Evolutionary conservation across 37 sponge, comb jelly and placozoan species (phyloP).

Genomic region (Eunapius fragilis): DNA sequence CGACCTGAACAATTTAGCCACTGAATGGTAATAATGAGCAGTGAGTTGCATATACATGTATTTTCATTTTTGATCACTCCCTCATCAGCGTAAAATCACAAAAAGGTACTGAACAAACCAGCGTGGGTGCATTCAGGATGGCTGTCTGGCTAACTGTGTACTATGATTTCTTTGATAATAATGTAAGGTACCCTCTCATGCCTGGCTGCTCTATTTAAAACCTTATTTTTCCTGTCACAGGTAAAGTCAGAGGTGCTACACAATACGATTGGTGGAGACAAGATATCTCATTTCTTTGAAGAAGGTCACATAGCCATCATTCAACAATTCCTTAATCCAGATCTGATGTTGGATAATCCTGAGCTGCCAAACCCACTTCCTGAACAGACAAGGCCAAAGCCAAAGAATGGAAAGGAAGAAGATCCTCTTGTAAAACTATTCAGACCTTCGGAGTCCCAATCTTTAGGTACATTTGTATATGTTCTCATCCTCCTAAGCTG

Average conservation of each 20-base stretch:
- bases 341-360: slow-evolving; percentile 15
- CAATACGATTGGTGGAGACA: slow-evolving; percentile 18
- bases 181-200: slow-evolving; percentile 34
- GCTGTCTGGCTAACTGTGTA: slow-evolving; percentile 73
- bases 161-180: slow-evolving; percentile 72
- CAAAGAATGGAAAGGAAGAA: slow-evolving; percentile 39
- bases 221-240: too few relatives aligned
- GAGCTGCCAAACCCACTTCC: slow-evolving; percentile 59
- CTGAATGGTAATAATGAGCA: background rate
- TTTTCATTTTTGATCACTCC: too few relatives aligned
- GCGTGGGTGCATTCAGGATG: slow-evolving; percentile 54
- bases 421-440: slow-evolving; percentile 75
- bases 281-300: slow-evolving; percentile 23
- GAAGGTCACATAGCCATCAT: slow-evolving; percentile 52
- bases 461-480: slow-evolving; percentile 13
- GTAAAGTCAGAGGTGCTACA: slow-evolving; percentile 8
- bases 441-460: slow-evolving; percentile 7
- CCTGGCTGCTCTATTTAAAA: background rate
- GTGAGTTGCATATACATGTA: background rate
- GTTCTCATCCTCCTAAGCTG: background rate
- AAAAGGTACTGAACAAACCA: too few relatives aligned
- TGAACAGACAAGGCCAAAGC: background rate
- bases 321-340: slow-evolving; percentile 59
- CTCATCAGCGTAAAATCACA: too few relatives aligned
- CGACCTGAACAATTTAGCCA: background rate